These are phyloP conservation scores for Diabrotica undecimpunctata DNA, from an alignment of 1,140 invertebrate species.

Conservation along the genomic window DNA sequence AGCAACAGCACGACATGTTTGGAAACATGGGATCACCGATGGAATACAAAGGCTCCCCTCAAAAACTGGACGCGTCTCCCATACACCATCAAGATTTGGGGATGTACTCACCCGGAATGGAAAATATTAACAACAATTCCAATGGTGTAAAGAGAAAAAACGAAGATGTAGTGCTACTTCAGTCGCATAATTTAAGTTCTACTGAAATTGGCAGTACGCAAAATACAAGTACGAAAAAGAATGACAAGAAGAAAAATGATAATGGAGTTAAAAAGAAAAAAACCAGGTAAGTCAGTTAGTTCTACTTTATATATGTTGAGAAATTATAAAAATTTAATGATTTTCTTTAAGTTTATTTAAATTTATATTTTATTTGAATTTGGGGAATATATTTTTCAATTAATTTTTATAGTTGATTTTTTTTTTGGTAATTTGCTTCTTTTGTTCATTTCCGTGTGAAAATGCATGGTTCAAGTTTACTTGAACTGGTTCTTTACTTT, in stretches of 20 bases:
- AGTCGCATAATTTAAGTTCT: conserved; percentile 44
- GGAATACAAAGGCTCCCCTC: conserved; percentile 44
- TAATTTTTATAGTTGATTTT: too few species aligned
- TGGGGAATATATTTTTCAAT: too few species aligned
- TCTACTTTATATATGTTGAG: not conserved
- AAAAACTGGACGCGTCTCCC: conserved; percentile 41
- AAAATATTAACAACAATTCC: conserved; percentile 46
- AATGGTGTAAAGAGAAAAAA: conserved; percentile 52
- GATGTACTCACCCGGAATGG: conserved; percentile 41
- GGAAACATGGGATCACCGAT: conserved; percentile 41
- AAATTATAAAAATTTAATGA: not conserved
- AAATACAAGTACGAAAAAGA: conserved; percentile 37
- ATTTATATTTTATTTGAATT: too few species aligned
- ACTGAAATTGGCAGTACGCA: conserved; percentile 40
- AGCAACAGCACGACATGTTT: conserved; percentile 53
- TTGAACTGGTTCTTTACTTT: too few species aligned
- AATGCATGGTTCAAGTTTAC: too few species aligned
- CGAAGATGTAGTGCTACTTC: conserved; percentile 53
- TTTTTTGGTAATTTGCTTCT: too few species aligned
- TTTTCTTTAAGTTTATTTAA: not conserved
- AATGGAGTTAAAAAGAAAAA: conserved; percentile 92
- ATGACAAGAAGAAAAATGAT: conserved; percentile 79
- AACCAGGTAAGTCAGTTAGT: conserved; percentile 65
- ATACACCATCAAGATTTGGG: conserved; percentile 45
- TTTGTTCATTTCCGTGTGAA: too few species aligned